phyloP scores from a whole-genome alignment of 2,113 vertebrate species.

The Electrona antarctica region DNA sequence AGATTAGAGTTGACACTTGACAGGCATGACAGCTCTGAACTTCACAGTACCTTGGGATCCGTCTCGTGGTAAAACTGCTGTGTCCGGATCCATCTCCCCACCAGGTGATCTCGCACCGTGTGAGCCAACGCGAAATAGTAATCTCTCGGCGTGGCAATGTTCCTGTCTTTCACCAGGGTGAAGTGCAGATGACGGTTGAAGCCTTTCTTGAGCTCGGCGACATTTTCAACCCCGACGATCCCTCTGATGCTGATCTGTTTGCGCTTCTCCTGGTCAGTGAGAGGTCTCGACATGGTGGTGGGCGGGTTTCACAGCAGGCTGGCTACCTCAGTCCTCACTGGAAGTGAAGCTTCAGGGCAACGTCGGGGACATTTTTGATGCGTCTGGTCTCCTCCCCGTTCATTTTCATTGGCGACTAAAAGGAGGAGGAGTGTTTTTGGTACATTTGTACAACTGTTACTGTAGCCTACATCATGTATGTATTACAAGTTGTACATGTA shows the following conservation, averaged over 20 bases:
- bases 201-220: conserved; percentile 88
- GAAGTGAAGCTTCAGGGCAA: conserved; percentile 14
- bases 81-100: conserved; percentile 93
- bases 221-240: conserved; percentile 89
- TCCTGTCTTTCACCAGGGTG: conserved; percentile 93
- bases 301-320: neutral
- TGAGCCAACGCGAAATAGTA: conserved; percentile 93
- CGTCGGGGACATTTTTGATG: conserved; percentile 23
- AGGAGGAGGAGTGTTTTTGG: conserved; percentile 31
- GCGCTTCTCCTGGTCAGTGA: conserved; percentile 91
- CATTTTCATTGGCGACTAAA: conserved; percentile 58
- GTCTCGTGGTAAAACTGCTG: conserved; percentile 93
- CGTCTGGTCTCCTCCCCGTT: conserved; percentile 49
- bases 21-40: neutral
- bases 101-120: conserved; percentile 92
- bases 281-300: conserved; percentile 83
- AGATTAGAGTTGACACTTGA: too few relatives aligned
- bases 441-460: too few relatives aligned
- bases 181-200: conserved; percentile 95
- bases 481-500: too few relatives aligned
- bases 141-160: conserved; percentile 89
- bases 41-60: conserved; percentile 86
- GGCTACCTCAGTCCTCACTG: neutral
- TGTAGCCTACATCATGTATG: too few relatives aligned
- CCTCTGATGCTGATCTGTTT: conserved; percentile 95